Percentiles rank a stretch among this genome's conserved stretches.
Evolutionary conservation across 1,140 invertebrate species (phyloP).

Genomic region (Hyphantria cunea): DNA sequence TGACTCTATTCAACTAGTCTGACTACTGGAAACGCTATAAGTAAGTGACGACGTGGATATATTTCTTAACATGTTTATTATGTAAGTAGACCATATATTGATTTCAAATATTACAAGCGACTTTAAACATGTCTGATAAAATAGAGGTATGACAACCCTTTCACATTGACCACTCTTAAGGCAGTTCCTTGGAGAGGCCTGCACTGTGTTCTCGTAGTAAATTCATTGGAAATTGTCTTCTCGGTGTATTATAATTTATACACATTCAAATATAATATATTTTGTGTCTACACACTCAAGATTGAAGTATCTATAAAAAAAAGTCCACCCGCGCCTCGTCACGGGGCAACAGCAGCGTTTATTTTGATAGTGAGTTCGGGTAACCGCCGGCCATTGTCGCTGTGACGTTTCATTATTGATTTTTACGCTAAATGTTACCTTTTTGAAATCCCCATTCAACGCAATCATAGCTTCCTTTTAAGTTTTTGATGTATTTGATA

Average conservation of each 20-base stretch:
- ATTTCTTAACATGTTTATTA: too few relatives aligned
- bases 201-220: too few relatives aligned
- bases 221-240: too few relatives aligned
- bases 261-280: conserved; percentile 43
- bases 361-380: conserved; percentile 74
- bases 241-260: conserved; percentile 7
- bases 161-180: too few relatives aligned
- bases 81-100: too few relatives aligned
- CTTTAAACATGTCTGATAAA: too few relatives aligned
- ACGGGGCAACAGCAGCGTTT: conserved; percentile 61
- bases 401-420: conserved; percentile 75
- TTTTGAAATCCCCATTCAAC: conserved; percentile 67
- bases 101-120: too few relatives aligned
- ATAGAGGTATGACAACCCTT: too few relatives aligned
- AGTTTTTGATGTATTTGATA: conserved; percentile 62
- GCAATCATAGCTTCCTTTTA: conserved; percentile 72
- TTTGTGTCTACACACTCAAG: conserved; percentile 62
- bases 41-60: too few relatives aligned
- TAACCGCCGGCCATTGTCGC: conserved; percentile 71
- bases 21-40: too few relatives aligned
- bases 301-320: conserved; percentile 65
- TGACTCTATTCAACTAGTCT: too few relatives aligned
- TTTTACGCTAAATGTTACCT: conserved; percentile 79
- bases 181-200: too few relatives aligned
- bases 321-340: conserved; percentile 70